These are phyloP conservation scores for Blastomussa wellsi DNA, from an alignment of 92 coral and sea anemone species.

Conservation along the genomic window DNA sequence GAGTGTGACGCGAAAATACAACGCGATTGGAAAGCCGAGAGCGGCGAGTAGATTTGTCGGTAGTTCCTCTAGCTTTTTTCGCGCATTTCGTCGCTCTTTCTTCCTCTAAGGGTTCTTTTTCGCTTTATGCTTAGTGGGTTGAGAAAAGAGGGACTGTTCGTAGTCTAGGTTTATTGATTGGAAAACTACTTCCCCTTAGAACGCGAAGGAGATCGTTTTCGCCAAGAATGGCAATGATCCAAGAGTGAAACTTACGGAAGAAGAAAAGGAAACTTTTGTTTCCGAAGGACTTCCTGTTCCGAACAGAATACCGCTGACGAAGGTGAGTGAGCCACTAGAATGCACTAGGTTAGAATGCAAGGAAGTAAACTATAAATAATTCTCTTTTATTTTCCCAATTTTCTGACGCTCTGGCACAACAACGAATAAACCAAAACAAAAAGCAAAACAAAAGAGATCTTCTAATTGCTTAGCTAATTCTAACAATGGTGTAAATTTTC, in stretches of 20 bases:
- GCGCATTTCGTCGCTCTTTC: too few species aligned
- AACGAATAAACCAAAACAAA: background rate
- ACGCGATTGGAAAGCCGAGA: too few species aligned
- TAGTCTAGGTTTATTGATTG: background rate
- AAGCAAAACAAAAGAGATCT: background rate
- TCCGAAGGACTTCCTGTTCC: slow-evolving; percentile 70
- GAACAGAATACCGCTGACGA: slow-evolving; percentile 64
- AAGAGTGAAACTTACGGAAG: slow-evolving; percentile 42
- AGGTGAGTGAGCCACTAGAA: slow-evolving; percentile 42
- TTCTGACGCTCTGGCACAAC: too few species aligned
- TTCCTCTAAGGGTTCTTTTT: too few species aligned
- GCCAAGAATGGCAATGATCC: slow-evolving; percentile 13
- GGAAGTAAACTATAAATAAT: too few species aligned
- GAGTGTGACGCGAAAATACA: too few species aligned
- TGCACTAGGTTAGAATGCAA: background rate
- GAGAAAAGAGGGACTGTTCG: too few species aligned
- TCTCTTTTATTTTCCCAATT: too few species aligned
- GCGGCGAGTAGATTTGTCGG: too few species aligned
- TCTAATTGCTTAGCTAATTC: background rate
- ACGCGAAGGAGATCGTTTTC: background rate
- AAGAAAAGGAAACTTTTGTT: slow-evolving; percentile 63
- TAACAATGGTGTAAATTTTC: background rate
- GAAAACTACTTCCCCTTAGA: background rate
- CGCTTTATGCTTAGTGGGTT: too few species aligned
- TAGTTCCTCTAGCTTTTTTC: too few species aligned